These are phyloP conservation scores for Eumaeus atala DNA, from an alignment of 1,140 invertebrate genomes.

Conservation along the genomic window DNA sequence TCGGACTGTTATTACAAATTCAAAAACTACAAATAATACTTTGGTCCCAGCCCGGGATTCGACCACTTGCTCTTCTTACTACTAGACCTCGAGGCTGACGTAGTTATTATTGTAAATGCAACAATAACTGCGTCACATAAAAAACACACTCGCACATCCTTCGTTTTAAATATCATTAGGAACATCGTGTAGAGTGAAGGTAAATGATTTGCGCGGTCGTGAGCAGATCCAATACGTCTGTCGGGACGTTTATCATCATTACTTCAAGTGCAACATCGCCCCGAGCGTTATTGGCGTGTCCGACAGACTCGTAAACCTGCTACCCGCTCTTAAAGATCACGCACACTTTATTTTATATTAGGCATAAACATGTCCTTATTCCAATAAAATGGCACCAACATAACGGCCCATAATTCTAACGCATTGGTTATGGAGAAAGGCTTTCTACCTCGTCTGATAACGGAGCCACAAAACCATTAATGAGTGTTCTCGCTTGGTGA, in stretches of 20 bases:
- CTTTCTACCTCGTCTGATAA: conserved; percentile 56
- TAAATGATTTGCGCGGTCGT: conserved; percentile 16
- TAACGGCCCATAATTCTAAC: conserved; percentile 19
- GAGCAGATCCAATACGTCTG: conserved; percentile 26
- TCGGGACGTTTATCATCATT: conserved; percentile 32
- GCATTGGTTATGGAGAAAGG: conserved; percentile 24
- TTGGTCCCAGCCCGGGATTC: too few species aligned
- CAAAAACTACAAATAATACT: too few species aligned
- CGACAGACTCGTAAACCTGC: conserved; percentile 24
- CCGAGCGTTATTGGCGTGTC: conserved; percentile 19
- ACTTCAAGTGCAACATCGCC: conserved; percentile 25
- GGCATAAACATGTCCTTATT: background rate
- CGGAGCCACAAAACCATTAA: conserved; percentile 63
- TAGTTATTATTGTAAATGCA: too few species aligned
- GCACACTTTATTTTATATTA: background rate
- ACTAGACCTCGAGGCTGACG: too few species aligned
- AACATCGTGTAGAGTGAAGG: background rate
- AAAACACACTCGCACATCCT: background rate
- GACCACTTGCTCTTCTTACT: too few species aligned
- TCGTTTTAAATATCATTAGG: conserved; percentile 8
- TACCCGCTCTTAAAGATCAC: conserved; percentile 14
- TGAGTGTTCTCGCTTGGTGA: conserved; percentile 59
- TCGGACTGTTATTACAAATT: too few species aligned
- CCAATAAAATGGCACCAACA: conserved; percentile 19
- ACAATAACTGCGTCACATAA: too few species aligned